Evolutionary conservation across 1,140 invertebrate genomes (phyloP).

Genomic region (Ceratosolen fusciceps): DNA sequence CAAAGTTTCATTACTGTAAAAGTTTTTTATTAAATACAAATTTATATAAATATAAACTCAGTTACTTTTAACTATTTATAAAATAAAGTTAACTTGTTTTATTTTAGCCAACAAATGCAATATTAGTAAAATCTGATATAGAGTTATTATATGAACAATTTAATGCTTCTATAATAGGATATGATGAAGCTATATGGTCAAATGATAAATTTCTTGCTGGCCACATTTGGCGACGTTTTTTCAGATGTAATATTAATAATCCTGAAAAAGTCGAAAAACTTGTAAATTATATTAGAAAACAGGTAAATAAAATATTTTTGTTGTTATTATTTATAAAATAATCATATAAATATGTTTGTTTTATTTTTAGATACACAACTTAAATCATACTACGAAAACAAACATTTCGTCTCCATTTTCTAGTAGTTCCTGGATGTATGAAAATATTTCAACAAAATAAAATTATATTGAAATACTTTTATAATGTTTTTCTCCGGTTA

Average conservation of each 20-base stretch:
- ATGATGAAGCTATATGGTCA: conserved; percentile 86
- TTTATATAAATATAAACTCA: neutral
- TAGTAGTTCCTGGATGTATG: neutral
- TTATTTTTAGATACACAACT: neutral
- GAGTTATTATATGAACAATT: conserved; percentile 81
- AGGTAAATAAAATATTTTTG: conserved; percentile 70
- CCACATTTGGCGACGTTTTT: conserved; percentile 88
- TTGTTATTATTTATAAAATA: neutral
- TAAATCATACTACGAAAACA: neutral
- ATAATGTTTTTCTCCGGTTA: no score
- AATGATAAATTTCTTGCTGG: conserved; percentile 82
- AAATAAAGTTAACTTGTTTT: conserved; percentile 60
- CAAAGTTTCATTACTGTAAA: no score
- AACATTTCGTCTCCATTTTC: neutral
- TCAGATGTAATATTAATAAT: conserved; percentile 75
- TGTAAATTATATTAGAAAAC: conserved; percentile 80
- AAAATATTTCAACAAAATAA: neutral
- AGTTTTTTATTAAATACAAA: no score
- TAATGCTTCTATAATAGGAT: conserved; percentile 86
- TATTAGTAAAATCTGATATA: conserved; percentile 74
- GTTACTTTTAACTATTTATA: conserved; percentile 41
- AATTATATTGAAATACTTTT: neutral
- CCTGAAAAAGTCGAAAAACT: conserved; percentile 77
- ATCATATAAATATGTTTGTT: neutral
- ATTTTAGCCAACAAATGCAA: conserved; percentile 73